Evolutionary conservation across 2,888 invertebrate genomes (phyloP).

Genomic region (Ormyrus thymus): DNA sequence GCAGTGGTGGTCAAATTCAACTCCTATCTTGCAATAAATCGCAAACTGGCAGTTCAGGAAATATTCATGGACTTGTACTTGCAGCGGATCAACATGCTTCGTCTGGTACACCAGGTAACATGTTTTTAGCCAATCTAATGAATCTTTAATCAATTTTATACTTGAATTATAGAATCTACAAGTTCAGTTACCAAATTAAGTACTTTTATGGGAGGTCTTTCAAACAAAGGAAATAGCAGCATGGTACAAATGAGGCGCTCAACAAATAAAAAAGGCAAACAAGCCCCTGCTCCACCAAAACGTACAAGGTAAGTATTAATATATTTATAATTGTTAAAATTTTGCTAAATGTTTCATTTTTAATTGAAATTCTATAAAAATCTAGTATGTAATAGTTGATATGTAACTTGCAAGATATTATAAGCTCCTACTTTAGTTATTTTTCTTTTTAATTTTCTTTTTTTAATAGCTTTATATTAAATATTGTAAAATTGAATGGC

Average conservation of each 20-base stretch:
- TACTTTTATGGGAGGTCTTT: constrained; percentile 79
- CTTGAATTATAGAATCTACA: constrained; percentile 73
- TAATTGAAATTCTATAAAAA: constrained; percentile 24
- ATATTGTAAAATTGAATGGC: constrained; percentile 35
- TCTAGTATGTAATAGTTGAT: constrained; percentile 12
- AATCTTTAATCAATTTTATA: constrained; percentile 34
- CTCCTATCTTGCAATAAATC: constrained; percentile 80
- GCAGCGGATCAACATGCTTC: constrained; percentile 73
- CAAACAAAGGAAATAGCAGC: constrained; percentile 78
- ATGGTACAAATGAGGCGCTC: constrained; percentile 90
- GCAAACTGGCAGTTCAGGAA: constrained; percentile 80
- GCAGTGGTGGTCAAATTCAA: constrained; percentile 77
- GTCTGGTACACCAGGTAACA: constrained; percentile 68
- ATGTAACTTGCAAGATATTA: constrained; percentile 18
- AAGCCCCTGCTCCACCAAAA: constrained; percentile 96
- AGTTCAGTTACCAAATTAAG: constrained; percentile 78
- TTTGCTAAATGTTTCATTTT: constrained; percentile 14
- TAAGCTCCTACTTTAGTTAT: constrained; percentile 32
- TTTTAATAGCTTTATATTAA: constrained; percentile 4
- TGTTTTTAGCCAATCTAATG: not conserved
- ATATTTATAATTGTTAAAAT: constrained; percentile 9
- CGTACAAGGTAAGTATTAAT: constrained; percentile 85
- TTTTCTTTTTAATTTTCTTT: constrained; percentile 38
- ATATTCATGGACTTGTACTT: constrained; percentile 77
- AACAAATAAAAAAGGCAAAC: constrained; percentile 92